Conservation (phyloP, 1,140 invertebrate genomes). For the Episyrphus balteatus region DNA sequence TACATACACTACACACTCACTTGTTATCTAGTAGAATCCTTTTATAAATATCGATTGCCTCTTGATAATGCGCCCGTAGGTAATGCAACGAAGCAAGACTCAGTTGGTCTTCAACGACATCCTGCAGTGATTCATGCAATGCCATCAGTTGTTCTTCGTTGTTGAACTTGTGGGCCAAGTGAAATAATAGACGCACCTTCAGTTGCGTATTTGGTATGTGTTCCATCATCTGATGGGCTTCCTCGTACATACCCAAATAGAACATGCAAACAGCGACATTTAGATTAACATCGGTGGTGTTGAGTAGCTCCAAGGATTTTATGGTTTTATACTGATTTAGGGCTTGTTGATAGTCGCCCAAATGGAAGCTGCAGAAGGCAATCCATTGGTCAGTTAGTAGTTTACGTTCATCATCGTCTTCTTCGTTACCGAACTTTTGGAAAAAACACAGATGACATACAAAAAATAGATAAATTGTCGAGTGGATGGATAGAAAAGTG, state of each 20-base stretch:
- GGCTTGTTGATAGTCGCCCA: constrained; percentile 84
- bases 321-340: constrained; percentile 59
- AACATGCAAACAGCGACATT: constrained; percentile 93
- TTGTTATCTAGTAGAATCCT: constrained; percentile 83
- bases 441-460: neutral
- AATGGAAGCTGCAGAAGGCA: constrained; percentile 89
- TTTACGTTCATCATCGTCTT: constrained; percentile 41
- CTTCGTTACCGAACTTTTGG: constrained; percentile 28
- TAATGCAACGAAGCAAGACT: constrained; percentile 95
- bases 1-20: constrained; percentile 35
- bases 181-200: constrained; percentile 74
- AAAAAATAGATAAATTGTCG: neutral
- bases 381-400: constrained; percentile 72
- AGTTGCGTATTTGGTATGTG: constrained; percentile 48
- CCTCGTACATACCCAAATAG: constrained; percentile 71
- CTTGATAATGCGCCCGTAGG: constrained; percentile 89
- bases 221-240: constrained; percentile 51
- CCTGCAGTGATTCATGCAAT: constrained; percentile 72
- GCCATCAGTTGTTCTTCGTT: constrained; percentile 76
- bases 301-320: constrained; percentile 31
- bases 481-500: neutral
- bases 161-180: constrained; percentile 85
- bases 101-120: constrained; percentile 88
- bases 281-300: constrained; percentile 45
- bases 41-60: constrained; percentile 98